phyloP scores from a whole-genome alignment of 53 echinoderm and acorn worm species.

The Temnopleurus reevesii region DNA sequence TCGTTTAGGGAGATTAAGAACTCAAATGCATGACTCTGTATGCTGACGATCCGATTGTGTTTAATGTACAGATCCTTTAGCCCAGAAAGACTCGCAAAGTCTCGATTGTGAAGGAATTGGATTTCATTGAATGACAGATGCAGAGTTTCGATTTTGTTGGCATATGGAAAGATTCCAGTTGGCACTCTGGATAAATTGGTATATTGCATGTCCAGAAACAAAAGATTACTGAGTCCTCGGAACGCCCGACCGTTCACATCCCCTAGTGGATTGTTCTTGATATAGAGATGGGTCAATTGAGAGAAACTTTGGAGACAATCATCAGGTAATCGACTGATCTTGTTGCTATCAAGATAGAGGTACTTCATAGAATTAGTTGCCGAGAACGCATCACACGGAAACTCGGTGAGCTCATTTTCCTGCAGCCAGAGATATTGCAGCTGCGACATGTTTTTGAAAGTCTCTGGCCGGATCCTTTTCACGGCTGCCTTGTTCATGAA shows the following conservation, averaged over 20 bases:
- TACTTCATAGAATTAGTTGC: not conserved
- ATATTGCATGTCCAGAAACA: not conserved
- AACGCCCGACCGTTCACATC: conserved; percentile 24
- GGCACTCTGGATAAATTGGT: conserved; percentile 33
- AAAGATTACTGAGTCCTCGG: not conserved
- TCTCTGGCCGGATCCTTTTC: not conserved
- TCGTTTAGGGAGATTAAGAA: not conserved
- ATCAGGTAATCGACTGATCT: not conserved
- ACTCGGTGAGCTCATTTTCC: not conserved
- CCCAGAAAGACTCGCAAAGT: conserved; percentile 31
- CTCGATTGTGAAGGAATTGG: not conserved
- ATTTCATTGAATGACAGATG: conserved; percentile 52
- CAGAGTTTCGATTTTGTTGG: conserved; percentile 20
- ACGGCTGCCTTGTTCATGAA: conserved; percentile 21
- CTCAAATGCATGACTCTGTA: conserved; percentile 25
- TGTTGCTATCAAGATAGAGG: conserved; percentile 34
- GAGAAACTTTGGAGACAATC: not conserved
- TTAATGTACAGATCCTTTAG: conserved; percentile 25
- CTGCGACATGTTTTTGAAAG: conserved; percentile 11
- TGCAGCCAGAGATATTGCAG: conserved; percentile 23
- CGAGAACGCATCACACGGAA: conserved; percentile 34
- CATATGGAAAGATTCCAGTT: conserved; percentile 36
- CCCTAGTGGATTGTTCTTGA: conserved; percentile 43
- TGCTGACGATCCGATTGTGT: not conserved
- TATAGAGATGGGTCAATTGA: not conserved